A percentile compares a stretch with the other conserved stretches of the same genome.
phyloP scores from a whole-genome alignment of 1,140 invertebrate species.

The Brachionus sp. region DNA sequence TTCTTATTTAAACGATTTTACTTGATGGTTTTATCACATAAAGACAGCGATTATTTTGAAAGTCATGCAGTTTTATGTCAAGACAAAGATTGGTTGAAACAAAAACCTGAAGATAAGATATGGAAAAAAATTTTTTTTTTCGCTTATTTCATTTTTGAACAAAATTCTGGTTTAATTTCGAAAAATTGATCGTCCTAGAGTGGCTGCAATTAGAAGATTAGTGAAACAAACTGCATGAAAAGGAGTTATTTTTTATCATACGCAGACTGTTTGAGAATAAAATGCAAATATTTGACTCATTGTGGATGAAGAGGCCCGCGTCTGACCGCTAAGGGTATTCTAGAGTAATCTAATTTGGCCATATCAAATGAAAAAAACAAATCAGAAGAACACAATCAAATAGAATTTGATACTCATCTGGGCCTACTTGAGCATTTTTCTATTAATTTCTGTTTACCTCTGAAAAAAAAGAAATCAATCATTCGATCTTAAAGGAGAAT shows the following conservation, averaged over 20 bases:
- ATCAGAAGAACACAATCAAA: not conserved
- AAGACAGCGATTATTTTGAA: not conserved
- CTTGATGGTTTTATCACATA: not conserved
- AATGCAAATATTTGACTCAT: conserved; percentile 25
- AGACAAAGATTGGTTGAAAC: not conserved
- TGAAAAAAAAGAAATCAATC: conserved; percentile 15
- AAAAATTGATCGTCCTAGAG: too few species aligned
- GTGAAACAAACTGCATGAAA: not conserved
- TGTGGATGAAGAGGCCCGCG: not conserved
- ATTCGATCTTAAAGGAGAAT: conserved; percentile 2
- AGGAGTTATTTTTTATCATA: not conserved
- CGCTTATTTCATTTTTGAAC: too few species aligned
- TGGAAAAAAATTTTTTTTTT: not conserved
- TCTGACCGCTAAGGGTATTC: conserved; percentile 35
- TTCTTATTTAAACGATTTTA: not conserved
- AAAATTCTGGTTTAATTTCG: too few species aligned
- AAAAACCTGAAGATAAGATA: not conserved
- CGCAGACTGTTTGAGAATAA: not conserved
- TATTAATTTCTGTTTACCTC: conserved; percentile 9
- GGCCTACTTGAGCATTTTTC: conserved; percentile 21
- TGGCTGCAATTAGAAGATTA: not conserved
- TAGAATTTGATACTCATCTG: conserved; percentile 36
- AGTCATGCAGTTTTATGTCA: not conserved
- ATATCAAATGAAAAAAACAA: conserved; percentile 23
- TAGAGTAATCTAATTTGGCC: conserved; percentile 18